Percentiles rank a stretch among this genome's conserved stretches.
Evolutionary conservation across 2,888 invertebrate genomes (phyloP).

Genomic region (Hyles lineata): DNA sequence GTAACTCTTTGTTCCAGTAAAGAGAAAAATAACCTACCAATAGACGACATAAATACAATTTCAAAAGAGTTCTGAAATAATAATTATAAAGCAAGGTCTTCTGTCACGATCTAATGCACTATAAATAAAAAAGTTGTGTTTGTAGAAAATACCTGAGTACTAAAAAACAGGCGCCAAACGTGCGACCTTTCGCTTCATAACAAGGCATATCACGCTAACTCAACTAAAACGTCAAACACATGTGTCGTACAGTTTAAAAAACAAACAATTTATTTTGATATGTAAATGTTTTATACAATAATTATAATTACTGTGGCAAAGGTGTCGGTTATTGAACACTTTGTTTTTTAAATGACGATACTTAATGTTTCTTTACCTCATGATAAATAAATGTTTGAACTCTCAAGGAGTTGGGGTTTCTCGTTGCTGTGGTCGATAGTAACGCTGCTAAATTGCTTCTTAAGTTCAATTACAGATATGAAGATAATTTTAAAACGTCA

Average conservation of each 20-base stretch:
- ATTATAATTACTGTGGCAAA: too few species aligned
- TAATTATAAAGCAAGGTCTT: not conserved
- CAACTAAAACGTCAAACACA: not conserved
- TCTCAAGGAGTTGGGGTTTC: too few species aligned
- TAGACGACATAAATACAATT: not conserved
- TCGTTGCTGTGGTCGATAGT: too few species aligned
- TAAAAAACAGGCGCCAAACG: not conserved
- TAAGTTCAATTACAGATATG: too few species aligned
- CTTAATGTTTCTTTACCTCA: too few species aligned
- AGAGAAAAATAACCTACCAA: not conserved
- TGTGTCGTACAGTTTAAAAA: not conserved
- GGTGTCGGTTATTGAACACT: too few species aligned
- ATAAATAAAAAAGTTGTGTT: not conserved
- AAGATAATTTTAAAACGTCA: too few species aligned
- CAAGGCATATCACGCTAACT: not conserved
- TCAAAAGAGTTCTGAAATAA: not conserved
- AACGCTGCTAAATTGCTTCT: too few species aligned
- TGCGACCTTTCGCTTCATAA: not conserved
- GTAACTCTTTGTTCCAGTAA: too few species aligned
- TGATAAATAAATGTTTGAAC: too few species aligned
- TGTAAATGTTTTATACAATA: too few species aligned
- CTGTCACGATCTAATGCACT: not conserved
- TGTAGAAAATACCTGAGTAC: conserved; percentile 8
- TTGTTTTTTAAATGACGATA: too few species aligned
- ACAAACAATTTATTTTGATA: not conserved